Conservation (phyloP, 2,797 vertebrate species). For the Otus scops region DNA sequence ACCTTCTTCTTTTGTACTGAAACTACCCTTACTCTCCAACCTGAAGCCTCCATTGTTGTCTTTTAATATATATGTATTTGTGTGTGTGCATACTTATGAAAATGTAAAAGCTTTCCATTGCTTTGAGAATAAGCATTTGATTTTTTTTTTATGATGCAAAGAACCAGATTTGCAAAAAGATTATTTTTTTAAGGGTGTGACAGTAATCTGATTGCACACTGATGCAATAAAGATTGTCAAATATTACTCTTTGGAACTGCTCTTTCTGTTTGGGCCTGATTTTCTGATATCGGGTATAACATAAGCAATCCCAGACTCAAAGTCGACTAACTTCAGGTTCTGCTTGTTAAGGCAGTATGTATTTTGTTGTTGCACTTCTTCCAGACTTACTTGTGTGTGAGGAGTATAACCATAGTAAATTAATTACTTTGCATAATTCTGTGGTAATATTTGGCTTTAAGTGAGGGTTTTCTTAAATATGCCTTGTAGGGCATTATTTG, state of each 20-base stretch:
- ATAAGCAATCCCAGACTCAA: neutral
- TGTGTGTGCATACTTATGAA: neutral
- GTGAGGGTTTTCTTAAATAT: neutral
- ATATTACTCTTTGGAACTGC: neutral
- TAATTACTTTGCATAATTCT: neutral
- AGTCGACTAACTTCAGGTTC: neutral
- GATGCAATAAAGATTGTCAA: neutral
- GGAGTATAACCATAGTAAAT: neutral
- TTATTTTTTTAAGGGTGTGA: neutral
- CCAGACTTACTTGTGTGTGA: neutral
- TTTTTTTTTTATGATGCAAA: neutral
- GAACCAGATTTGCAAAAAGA: neutral
- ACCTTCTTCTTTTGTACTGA: slow-evolving; percentile 21
- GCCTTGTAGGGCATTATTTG: neutral
- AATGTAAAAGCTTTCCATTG: slow-evolving; percentile 6
- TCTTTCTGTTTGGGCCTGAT: neutral
- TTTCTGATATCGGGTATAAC: neutral
- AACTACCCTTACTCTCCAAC: neutral
- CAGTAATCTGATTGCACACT: neutral
- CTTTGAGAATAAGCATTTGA: neutral
- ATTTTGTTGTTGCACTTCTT: neutral
- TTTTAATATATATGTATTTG: neutral
- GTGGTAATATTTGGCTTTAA: neutral
- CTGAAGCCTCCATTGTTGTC: neutral
- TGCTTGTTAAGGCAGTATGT: neutral